phyloP scores from a whole-genome alignment of 2,797 vertebrate species.

The Urophycis tenuis region DNA sequence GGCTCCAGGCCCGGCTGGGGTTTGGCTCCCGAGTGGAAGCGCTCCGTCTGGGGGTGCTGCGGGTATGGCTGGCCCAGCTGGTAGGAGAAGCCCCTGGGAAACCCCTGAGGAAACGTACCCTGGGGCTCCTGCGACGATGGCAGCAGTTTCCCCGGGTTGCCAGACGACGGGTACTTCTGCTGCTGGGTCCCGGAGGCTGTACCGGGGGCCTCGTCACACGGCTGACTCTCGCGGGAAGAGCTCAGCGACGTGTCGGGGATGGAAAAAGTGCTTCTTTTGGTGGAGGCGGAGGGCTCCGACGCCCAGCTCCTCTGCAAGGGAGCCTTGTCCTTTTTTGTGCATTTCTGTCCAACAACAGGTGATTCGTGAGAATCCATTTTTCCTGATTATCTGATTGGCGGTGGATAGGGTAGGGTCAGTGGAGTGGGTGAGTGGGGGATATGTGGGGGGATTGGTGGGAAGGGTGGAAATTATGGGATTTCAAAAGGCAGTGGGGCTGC shows the following conservation, averaged over 20 bases:
- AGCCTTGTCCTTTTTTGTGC: slow-evolving; percentile 80
- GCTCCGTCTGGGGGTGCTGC: slow-evolving; percentile 83
- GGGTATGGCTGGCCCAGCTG: slow-evolving; percentile 88
- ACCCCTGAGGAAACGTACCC: slow-evolving; percentile 64
- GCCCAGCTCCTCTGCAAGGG: slow-evolving; percentile 85
- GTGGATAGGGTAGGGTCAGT: slow-evolving; percentile 24
- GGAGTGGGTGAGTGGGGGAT: slow-evolving; percentile 28
- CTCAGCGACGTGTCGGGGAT: slow-evolving; percentile 77
- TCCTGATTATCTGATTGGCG: slow-evolving; percentile 47
- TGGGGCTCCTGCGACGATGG: slow-evolving; percentile 55
- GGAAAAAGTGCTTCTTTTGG: slow-evolving; percentile 84
- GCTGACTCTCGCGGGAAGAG: slow-evolving; percentile 76
- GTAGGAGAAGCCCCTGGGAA: slow-evolving; percentile 80
- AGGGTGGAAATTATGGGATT: slow-evolving; percentile 31
- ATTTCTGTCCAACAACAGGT: slow-evolving; percentile 80
- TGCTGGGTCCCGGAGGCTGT: slow-evolving; percentile 73
- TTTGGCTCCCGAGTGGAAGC: slow-evolving; percentile 83
- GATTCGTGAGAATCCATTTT: slow-evolving; percentile 90
- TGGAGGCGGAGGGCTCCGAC: slow-evolving; percentile 81
- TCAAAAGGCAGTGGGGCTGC: slow-evolving; percentile 51
- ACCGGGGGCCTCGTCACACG: slow-evolving; percentile 60
- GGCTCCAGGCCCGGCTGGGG: slow-evolving; percentile 88
- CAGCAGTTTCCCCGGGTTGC: slow-evolving; percentile 77
- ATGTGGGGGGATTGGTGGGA: slow-evolving; percentile 28
- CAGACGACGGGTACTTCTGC: slow-evolving; percentile 75